Conservation (phyloP, 2,888 invertebrate species). For the Melipona beecheii region DNA sequence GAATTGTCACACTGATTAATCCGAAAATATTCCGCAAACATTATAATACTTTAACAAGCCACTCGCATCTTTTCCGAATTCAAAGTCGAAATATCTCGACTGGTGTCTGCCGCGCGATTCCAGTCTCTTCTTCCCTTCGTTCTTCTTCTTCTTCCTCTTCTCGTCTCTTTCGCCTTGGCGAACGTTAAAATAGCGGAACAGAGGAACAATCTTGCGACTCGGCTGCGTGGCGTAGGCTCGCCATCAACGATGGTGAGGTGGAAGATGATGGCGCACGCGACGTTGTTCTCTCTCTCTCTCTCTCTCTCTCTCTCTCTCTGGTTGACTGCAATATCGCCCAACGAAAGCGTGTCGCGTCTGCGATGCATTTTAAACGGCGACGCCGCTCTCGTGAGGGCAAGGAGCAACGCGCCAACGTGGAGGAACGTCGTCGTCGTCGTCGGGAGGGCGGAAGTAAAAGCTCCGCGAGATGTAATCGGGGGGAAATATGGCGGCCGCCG, state of each 20-base stretch:
- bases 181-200: conserved; percentile 16
- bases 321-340: conserved; percentile 15
- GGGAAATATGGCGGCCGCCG: not conserved
- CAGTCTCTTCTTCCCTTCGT: too few relatives aligned
- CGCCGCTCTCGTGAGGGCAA: not conserved
- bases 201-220: conserved; percentile 8
- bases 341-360: conserved; percentile 27
- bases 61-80: too few relatives aligned
- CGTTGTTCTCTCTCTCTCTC: conserved; percentile 13
- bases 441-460: conserved; percentile 22
- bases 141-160: too few relatives aligned
- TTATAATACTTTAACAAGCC: too few relatives aligned
- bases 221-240: conserved; percentile 9
- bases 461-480: conserved; percentile 7
- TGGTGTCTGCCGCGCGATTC: too few relatives aligned
- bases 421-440: not conserved
- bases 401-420: conserved; percentile 14
- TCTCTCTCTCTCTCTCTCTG: too few relatives aligned
- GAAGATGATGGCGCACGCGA: conserved; percentile 13
- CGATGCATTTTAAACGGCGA: conserved; percentile 28
- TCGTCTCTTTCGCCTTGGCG: too few relatives aligned
- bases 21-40: too few relatives aligned
- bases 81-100: too few relatives aligned
- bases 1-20: too few relatives aligned
- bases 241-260: conserved; percentile 46